Conservation (phyloP, 2,113 vertebrate genomes). For the Muscicapa adusta region DNA sequence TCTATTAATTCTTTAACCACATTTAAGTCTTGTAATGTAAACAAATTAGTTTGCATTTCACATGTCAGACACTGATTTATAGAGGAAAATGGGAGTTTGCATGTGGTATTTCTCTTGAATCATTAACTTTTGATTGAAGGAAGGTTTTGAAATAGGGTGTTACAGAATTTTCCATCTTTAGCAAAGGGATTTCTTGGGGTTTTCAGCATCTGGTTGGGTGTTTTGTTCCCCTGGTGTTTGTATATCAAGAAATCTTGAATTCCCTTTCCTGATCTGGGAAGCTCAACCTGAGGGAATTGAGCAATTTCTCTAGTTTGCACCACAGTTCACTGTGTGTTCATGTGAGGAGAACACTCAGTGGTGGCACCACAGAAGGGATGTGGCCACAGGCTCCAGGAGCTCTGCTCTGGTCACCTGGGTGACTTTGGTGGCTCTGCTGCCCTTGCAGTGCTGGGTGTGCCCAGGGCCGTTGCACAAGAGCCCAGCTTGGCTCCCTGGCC, state of each 20-base stretch:
- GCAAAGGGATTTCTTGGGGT: not conserved
- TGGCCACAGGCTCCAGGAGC: not conserved
- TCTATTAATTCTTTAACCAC: conserved; percentile 56
- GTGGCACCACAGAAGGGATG: not conserved
- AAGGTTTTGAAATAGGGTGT: not conserved
- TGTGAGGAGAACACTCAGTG: not conserved
- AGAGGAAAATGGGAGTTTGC: not conserved
- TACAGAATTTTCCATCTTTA: not conserved
- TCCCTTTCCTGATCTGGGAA: not conserved
- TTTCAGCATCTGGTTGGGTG: not conserved
- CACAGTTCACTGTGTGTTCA: accelerated
- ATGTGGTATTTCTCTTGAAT: conserved; percentile 24
- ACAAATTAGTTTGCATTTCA: not conserved
- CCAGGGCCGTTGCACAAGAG: not conserved
- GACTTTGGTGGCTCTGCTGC: not conserved
- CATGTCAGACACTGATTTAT: conserved; percentile 26
- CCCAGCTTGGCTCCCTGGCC: accelerated
- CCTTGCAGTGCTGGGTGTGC: not conserved
- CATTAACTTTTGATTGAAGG: not conserved
- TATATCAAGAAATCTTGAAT: not conserved
- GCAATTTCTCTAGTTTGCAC: not conserved
- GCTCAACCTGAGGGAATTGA: not conserved
- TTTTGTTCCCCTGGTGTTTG: accelerated
- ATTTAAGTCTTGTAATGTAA: conserved; percentile 51
- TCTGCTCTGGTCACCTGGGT: not conserved